phyloP scores from a whole-genome alignment of 2,113 vertebrate genomes.

The Podocnemis expansa region DNA sequence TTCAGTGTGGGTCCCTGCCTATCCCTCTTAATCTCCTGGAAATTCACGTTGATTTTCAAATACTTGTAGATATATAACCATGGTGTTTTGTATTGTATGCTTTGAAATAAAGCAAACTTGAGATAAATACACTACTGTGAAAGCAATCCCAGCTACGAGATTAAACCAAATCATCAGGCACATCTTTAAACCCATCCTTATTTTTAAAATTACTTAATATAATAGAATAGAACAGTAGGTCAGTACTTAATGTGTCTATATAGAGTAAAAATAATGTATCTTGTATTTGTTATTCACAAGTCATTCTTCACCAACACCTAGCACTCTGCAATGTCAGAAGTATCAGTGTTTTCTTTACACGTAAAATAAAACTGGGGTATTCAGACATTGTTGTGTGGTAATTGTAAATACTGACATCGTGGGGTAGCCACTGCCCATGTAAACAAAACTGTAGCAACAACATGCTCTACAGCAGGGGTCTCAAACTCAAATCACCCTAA shows the following conservation, averaged over 20 bases:
- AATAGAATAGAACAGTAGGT: not conserved
- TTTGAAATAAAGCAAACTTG: conserved; percentile 20
- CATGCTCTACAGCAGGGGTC: too few species aligned
- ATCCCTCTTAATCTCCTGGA: not conserved
- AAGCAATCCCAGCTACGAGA: conserved; percentile 14
- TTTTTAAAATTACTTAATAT: conserved; percentile 48
- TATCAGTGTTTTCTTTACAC: conserved; percentile 44
- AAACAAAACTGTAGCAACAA: not conserved
- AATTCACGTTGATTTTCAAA: not conserved
- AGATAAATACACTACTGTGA: not conserved
- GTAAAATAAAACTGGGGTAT: conserved; percentile 32
- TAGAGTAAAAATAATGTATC: conserved; percentile 16
- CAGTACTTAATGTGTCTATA: not conserved
- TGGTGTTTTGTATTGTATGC: conserved; percentile 7
- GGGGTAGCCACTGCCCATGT: not conserved
- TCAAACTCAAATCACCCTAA: too few species aligned
- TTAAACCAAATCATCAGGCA: not conserved
- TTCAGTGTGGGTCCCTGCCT: conserved; percentile 17
- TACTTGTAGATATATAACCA: not conserved
- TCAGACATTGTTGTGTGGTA: conserved; percentile 15
- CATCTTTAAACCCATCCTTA: conserved; percentile 11
- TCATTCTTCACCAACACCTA: conserved; percentile 62
- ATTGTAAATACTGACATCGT: not conserved
- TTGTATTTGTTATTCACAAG: not conserved
- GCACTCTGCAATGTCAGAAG: not conserved